Conservation (phyloP, 2,113 vertebrate species). For the Cynoglossus semilaevis region DNA sequence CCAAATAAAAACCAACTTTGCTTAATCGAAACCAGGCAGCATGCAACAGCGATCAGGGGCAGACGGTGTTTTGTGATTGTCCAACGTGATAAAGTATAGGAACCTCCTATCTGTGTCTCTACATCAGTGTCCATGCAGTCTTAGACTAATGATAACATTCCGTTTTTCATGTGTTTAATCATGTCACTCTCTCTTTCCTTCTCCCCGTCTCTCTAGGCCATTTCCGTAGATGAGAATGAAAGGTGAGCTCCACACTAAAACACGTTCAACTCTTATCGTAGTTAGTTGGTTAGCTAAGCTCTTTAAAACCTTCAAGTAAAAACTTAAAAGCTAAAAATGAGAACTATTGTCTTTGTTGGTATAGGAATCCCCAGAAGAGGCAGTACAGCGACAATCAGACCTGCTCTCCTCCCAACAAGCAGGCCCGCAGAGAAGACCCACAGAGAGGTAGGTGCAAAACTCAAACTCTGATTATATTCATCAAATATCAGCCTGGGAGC, state of each 20-base stretch:
- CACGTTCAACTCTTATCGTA: background rate
- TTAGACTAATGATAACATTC: conserved; percentile 49
- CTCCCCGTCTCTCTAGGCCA: conserved; percentile 68
- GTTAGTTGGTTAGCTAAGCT: background rate
- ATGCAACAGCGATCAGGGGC: background rate
- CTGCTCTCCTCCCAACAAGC: conserved; percentile 78
- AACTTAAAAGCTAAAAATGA: no score
- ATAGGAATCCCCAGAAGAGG: conserved; percentile 83
- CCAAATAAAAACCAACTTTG: background rate
- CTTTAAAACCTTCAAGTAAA: no score
- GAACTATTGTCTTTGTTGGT: conserved; percentile 1
- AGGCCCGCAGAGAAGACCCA: conserved; percentile 81
- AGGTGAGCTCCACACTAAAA: conserved; percentile 71
- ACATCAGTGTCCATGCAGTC: conserved; percentile 35
- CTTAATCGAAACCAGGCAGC: no score
- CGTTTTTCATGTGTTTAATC: conserved; percentile 43
- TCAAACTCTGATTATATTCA: background rate
- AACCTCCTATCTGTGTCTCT: conserved; percentile 42
- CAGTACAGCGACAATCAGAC: conserved; percentile 78
- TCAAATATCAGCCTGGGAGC: background rate
- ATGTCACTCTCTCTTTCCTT: conserved; percentile 41
- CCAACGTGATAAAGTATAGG: conserved; percentile 11
- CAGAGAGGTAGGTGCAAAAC: conserved; percentile 82
- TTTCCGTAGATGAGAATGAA: conserved; percentile 75
- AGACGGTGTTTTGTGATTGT: conserved; percentile 20